Conservation (phyloP, 2,888 invertebrate species). For the Sarcophaga subvicina region DNA sequence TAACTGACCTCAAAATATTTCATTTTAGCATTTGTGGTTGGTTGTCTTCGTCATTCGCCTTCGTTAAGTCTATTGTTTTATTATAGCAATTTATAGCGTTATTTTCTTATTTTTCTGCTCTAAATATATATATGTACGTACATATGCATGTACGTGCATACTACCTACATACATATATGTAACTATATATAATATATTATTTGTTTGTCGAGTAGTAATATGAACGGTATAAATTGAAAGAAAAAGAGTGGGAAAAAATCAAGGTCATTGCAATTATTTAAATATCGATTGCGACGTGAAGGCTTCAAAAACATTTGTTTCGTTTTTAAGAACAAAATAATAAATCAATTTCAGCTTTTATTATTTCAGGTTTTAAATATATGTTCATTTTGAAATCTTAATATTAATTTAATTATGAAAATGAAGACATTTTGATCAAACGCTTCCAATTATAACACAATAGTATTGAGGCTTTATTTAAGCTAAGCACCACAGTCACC, state of each 20-base stretch:
- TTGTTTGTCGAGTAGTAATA: not conserved
- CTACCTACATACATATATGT: not conserved
- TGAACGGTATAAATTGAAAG: slow-evolving; percentile 17
- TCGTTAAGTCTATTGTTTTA: not conserved
- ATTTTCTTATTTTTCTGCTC: not conserved
- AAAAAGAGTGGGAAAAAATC: slow-evolving; percentile 38
- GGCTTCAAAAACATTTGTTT: not conserved
- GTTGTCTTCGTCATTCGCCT: not conserved
- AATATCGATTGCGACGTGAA: slow-evolving; percentile 73
- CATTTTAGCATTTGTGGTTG: not conserved
- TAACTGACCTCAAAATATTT: not conserved
- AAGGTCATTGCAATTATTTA: slow-evolving; percentile 74
- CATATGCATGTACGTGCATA: not conserved
- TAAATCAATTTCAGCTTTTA: too few species aligned
- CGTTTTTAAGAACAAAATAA: not conserved
- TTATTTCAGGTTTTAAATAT: not conserved
- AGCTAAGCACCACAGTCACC: too few species aligned
- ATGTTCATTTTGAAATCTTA: too few species aligned
- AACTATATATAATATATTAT: too few species aligned
- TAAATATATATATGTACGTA: not conserved
- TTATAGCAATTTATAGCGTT: slow-evolving; percentile 21
- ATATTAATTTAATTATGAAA: too few species aligned
- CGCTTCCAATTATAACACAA: too few species aligned
- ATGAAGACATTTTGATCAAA: too few species aligned
- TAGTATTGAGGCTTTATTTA: too few species aligned